Base-by-base conservation (phyloP, 2,113 vertebrate genomes). In the Lophochroa leadbeateri region DNA sequence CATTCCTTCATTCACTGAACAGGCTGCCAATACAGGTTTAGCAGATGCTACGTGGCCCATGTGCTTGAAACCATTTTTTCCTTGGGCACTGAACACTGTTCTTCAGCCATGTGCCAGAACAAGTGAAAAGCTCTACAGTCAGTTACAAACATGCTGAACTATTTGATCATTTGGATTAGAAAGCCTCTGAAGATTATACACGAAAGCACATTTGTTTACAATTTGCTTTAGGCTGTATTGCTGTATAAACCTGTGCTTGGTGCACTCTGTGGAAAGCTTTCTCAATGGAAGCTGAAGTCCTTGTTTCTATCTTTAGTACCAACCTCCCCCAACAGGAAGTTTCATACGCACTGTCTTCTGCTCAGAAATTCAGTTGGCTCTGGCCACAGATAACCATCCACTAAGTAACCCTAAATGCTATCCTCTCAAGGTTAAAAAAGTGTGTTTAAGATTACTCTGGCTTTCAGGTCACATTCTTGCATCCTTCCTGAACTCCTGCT, bases 401-500 rank as follows among this genome's bases (percentile, higher is more conserved):
- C 55, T 25, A 81, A 28, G 35, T 52, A 86, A 77, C 63, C 49
- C 77, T 67, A 74, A 77, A 70, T 58, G 20, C 31, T 74, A 83
- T 18, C n/a, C 46, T 78, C 43, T 67, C 64, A 81, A 50, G 76
- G 23, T 74, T 70, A 39, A 80, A 83, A 55, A 86, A 58, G 65
- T 24, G 68, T 77, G 33, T 78, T 93, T 83, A 50, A 65, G 60
- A 88, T 74, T 92, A 33, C 25, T 88, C 50, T 81, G 72, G 76
- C 94, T 88, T 92, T 91, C 86, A 86, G 60, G 52, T 92, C 88
- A 55, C 82, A 74, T 95, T 93, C 80, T 81, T 91, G 72, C 76
- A 86, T 75, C 69, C 80, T 81, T 81, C 46, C 80, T 86, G 64
- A 90, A 68, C 83, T 94, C 33, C 17, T 1, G 17, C 75, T 86